A percentile compares a stretch with the other conserved stretches of the same genome.
These are phyloP conservation scores for Podotricha telesiphe DNA, from an alignment of 2,888 invertebrate genomes.

Conservation along the genomic window DNA sequence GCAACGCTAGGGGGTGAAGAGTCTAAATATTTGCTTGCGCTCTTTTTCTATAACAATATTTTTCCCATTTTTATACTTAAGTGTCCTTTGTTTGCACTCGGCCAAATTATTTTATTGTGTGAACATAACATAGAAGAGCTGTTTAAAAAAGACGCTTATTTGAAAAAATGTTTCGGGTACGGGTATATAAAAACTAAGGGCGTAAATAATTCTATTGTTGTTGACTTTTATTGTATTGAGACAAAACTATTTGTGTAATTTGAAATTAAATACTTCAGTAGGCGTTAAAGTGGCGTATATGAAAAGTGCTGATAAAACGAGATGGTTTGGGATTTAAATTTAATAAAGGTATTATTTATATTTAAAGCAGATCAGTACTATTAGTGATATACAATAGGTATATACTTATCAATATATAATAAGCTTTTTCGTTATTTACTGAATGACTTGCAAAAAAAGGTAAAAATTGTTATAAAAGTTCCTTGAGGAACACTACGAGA, in stretches of 20 bases:
- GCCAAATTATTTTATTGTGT: slow-evolving; percentile 10
- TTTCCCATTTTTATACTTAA: slow-evolving; percentile 7
- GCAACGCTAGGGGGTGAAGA: slow-evolving; percentile 35
- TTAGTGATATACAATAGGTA: neutral
- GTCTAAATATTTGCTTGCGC: slow-evolving; percentile 35
- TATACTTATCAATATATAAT: neutral
- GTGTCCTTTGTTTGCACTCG: slow-evolving; percentile 15
- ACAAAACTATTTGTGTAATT: neutral
- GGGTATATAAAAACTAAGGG: neutral
- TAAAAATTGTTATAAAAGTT: neutral
- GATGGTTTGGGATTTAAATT: too few relatives aligned
- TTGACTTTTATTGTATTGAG: neutral
- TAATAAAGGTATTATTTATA: neutral
- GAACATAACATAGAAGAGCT: neutral
- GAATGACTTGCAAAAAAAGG: neutral
- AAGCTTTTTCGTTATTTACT: neutral
- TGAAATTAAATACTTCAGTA: neutral
- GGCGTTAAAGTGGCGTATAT: too few relatives aligned
- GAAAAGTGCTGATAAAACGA: too few relatives aligned
- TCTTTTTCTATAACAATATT: slow-evolving; percentile 27
- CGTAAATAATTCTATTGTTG: neutral
- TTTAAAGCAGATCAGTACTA: neutral
- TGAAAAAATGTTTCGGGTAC: neutral
- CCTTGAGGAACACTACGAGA: neutral
- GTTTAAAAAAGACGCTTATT: neutral